Base-by-base conservation (phyloP, 2,888 invertebrate species). In the Cheiracanthium punctorium region DNA sequence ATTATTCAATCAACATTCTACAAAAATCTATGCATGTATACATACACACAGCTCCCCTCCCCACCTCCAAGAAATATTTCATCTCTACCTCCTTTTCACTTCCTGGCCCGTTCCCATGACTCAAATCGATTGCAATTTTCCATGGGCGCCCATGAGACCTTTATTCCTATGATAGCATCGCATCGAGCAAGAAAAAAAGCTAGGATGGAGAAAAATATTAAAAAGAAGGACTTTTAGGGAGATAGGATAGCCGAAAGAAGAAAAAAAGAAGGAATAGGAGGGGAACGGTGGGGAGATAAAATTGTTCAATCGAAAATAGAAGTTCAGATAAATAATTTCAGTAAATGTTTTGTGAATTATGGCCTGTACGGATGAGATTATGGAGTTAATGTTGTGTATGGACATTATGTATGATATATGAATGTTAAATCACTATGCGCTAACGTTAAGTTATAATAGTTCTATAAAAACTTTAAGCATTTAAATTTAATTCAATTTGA, bases 111-210 rank as follows among this genome's bases (percentile, higher is more conserved):
- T 48, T 33, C 71, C 24, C 79, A 84, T 72, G 65, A 43, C 69
- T 73, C 72, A 79, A 77, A 84, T 84, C 84, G 84, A 84, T 84
- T 69, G 71, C 82, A 77, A 79, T 79, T 84, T 77, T 79, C 77
- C 77, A 73, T 67, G 73, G 84, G 65, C 84, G 73, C 72, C 79
- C 84, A n/a, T 32, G 69, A 71, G 74, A 79, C 41, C 58, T 74
- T 69, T 69, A 32, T 32, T 33, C 69, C 33, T 5, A 69, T 37
- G 33, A 69, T 33, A 33, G 69, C 37, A 8, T 10, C 20, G 32
- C 69, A 32, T 33, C 69, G 69, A 8, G 69, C 33, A 69, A 69
- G 58, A 58, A 48, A 58, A 58, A 48, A 58, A 58, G 24, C 58
- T 24, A 4, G 4, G 58, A 58, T 17, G 1, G 58, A 12, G 12